Conservation (phyloP, 2,797 vertebrate species). For the Acanthornis magna region DNA sequence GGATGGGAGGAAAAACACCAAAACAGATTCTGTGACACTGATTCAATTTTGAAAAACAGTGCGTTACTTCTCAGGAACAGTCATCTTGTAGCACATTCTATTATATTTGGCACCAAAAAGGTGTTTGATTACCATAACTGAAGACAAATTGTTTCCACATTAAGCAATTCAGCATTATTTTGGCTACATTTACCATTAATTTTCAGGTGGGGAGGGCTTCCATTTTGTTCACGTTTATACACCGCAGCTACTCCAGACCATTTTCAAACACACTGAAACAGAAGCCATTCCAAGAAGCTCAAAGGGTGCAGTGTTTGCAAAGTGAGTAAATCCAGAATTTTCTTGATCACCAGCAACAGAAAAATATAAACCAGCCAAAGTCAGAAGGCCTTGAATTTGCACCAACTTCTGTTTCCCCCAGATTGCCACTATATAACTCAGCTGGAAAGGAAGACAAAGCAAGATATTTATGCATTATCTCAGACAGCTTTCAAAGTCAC, state of each 20-base stretch:
- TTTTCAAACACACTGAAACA: neutral
- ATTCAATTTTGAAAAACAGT: neutral
- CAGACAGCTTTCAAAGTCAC: neutral
- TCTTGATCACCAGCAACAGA: neutral
- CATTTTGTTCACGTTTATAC: neutral
- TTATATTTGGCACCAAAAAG: neutral
- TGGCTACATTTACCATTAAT: neutral
- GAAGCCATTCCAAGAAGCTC: neutral
- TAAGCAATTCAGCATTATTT: neutral
- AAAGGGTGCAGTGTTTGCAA: neutral
- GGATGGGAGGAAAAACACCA: neutral
- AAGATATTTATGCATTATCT: constrained; percentile 1
- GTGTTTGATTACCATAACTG: neutral
- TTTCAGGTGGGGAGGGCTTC: neutral
- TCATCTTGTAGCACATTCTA: neutral
- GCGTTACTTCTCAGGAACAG: neutral
- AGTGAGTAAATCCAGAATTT: constrained; percentile 2
- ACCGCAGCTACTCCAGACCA: neutral
- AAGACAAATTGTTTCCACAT: neutral
- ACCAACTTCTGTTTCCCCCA: neutral
- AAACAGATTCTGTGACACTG: neutral
- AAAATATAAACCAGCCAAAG: neutral
- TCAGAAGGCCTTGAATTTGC: neutral
- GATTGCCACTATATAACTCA: neutral
- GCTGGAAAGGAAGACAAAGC: constrained; percentile 9